Evolutionary conservation across 2,113 vertebrate genomes (phyloP).

Genomic region (Aegotheles bennettii): DNA sequence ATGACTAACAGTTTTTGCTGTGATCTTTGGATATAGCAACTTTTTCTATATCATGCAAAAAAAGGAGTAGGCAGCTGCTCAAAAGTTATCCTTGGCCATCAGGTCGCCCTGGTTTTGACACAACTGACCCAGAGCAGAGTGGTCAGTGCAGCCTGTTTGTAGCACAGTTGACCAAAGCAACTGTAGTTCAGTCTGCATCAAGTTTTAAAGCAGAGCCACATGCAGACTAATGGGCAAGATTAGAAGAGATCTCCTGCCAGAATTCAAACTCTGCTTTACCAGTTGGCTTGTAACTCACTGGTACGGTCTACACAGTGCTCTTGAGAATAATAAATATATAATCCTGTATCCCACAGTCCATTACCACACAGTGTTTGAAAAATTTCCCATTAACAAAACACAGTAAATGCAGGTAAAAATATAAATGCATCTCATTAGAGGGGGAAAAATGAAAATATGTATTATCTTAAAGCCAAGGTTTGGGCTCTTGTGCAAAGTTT

Average conservation of each 20-base stretch:
- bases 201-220: background rate
- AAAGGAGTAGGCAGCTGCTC: background rate
- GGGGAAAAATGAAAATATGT: conserved; percentile 11
- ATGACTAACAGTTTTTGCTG: accelerated
- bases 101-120: background rate
- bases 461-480: conserved; percentile 35
- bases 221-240: background rate
- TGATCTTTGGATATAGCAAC: background rate
- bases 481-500: background rate
- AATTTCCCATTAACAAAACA: conserved; percentile 33
- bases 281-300: conserved; percentile 37
- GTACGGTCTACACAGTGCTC: background rate
- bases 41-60: background rate
- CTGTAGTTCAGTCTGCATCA: background rate
- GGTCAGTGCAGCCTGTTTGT: background rate
- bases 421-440: conserved; percentile 19
- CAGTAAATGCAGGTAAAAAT: conserved; percentile 16
- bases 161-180: background rate
- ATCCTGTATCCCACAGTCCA: conserved; percentile 28
- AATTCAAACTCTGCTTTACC: background rate
- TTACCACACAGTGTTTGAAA: conserved; percentile 40
- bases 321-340: conserved; percentile 55
- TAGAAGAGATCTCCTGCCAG: background rate
- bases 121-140: accelerated
- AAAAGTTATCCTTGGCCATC: background rate